Evolutionary conservation across 2,888 invertebrate genomes (phyloP).

Genomic region (Molanna angustata): DNA sequence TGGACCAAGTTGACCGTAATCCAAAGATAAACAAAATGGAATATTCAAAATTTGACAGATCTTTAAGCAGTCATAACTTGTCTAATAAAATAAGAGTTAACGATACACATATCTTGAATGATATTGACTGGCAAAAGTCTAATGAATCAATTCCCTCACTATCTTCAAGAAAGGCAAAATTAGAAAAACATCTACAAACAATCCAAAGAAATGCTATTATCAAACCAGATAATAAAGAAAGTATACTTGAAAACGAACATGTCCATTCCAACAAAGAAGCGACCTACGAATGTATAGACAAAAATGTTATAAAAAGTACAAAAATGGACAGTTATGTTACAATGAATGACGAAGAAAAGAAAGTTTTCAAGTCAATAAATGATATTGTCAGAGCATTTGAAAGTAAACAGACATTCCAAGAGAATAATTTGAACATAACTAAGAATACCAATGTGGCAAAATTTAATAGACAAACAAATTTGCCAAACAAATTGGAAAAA

Average conservation of each 20-base stretch:
- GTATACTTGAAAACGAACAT: neutral
- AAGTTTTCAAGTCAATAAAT: conserved; percentile 20
- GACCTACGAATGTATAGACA: too few relatives aligned
- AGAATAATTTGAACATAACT: neutral
- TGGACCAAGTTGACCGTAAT: conserved; percentile 12
- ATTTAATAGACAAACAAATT: too few relatives aligned
- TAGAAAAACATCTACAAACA: conserved; percentile 26
- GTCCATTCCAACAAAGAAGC: neutral
- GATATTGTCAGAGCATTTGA: conserved; percentile 28
- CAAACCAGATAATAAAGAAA: conserved; percentile 3
- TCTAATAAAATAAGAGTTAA: too few relatives aligned
- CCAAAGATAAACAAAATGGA: too few relatives aligned
- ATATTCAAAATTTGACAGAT: too few relatives aligned
- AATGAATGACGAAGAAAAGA: conserved; percentile 13
- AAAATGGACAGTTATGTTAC: too few relatives aligned
- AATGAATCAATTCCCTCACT: conserved; percentile 26
- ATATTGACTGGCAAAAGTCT: conserved; percentile 14
- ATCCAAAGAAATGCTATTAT: conserved; percentile 12
- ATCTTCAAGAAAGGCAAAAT: conserved; percentile 25
- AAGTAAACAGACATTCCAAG: conserved; percentile 12
- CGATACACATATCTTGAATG: neutral
- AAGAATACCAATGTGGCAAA: too few relatives aligned
- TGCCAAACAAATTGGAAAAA: too few relatives aligned
- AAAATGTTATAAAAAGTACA: too few relatives aligned
- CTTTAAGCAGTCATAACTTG: too few relatives aligned